Percentiles rank a stretch among this genome's conserved stretches.
Conservation (phyloP, 2,888 invertebrate species). For the Pandemis heparana region DNA sequence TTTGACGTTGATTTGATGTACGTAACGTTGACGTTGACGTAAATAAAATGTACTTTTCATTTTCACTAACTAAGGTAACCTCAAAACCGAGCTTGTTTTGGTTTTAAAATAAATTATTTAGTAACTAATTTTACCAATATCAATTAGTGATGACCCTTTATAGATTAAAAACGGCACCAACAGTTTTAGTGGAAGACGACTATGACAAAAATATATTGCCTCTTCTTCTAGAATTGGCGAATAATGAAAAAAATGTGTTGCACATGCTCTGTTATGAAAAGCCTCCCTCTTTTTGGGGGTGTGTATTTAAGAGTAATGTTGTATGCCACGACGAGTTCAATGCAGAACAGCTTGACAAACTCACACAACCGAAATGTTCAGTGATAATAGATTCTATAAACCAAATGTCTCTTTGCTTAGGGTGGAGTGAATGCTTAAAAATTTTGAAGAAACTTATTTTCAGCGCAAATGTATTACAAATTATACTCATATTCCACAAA, state of each 20-base stretch:
- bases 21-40: too few species aligned
- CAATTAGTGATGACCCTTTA: conserved; percentile 64
- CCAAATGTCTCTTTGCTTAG: conserved; percentile 71
- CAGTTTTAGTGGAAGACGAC: conserved; percentile 73
- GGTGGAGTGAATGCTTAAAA: conserved; percentile 70
- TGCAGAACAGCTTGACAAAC: conserved; percentile 51
- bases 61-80: too few species aligned
- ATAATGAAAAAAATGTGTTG: conserved; percentile 55
- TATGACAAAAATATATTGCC: conserved; percentile 69
- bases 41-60: too few species aligned
- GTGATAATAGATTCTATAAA: conserved; percentile 76
- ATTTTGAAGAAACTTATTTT: conserved; percentile 57
- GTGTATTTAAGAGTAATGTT: conserved; percentile 59
- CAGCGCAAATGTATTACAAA: conserved; percentile 60
- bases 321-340: conserved; percentile 60
- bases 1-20: too few species aligned
- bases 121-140: neutral
- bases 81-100: neutral
- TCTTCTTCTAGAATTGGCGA: conserved; percentile 61
- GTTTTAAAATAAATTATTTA: neutral
- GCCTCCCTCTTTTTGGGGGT: conserved; percentile 63
- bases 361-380: conserved; percentile 56
- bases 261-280: conserved; percentile 73
- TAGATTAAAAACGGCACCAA: conserved; percentile 68
- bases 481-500: conserved; percentile 76